These are phyloP conservation scores for Gastrophryne carolinensis DNA, from an alignment of 2,797 vertebrate genomes.

Conservation along the genomic window DNA sequence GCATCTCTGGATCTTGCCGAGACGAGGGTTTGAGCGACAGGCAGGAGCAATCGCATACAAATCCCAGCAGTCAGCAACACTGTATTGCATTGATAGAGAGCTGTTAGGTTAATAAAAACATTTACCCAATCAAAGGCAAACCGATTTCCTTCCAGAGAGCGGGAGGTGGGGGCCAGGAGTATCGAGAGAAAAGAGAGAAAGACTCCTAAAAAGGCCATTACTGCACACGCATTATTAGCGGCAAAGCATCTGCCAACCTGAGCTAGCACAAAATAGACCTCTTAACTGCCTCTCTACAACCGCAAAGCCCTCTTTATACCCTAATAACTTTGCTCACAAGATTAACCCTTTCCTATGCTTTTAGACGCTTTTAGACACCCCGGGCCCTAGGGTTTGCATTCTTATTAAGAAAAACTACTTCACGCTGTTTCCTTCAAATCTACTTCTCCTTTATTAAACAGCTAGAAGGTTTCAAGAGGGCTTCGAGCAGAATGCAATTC, in stretches of 20 bases:
- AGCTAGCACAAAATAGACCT: constrained; percentile 25
- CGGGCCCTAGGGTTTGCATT: too few species aligned
- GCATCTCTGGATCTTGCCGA: neutral
- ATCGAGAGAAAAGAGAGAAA: neutral
- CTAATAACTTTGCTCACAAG: neutral
- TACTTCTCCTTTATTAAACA: too few species aligned
- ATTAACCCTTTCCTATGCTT: neutral
- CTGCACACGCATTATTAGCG: neutral
- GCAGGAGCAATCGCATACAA: constrained; percentile 19
- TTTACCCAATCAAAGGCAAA: constrained; percentile 47
- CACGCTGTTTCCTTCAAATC: too few species aligned
- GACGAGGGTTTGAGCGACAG: neutral
- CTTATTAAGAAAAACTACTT: too few species aligned
- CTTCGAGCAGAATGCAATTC: too few species aligned
- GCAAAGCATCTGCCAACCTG: neutral
- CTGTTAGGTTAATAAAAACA: constrained; percentile 41
- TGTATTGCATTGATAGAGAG: constrained; percentile 23
- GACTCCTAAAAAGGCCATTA: constrained; percentile 32
- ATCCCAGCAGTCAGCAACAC: constrained; percentile 19
- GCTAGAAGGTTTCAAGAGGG: too few species aligned
- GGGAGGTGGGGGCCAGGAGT: neutral
- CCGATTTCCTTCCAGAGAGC: neutral
- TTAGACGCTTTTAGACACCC: too few species aligned
- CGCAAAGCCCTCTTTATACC: neutral
- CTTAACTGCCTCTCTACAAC: constrained; percentile 5